These are phyloP conservation scores for Thunnus maccoyii DNA, from an alignment of 2,113 vertebrate genomes.

Conservation along the genomic window DNA sequence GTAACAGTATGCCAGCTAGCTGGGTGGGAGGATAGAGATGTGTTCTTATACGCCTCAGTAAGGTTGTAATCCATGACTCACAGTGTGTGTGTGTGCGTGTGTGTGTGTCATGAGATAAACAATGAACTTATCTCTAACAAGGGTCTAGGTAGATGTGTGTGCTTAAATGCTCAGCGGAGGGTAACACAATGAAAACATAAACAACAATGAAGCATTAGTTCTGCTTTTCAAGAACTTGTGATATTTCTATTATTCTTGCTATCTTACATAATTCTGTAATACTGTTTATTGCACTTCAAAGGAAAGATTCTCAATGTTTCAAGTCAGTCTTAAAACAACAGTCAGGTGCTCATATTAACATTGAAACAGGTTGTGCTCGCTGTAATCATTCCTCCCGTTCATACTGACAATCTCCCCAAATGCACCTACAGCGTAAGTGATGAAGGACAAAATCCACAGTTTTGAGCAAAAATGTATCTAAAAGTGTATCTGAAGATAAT, in stretches of 20 bases:
- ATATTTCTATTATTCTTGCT: too few relatives aligned
- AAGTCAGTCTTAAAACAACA: too few relatives aligned
- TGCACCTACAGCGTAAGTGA: too few relatives aligned
- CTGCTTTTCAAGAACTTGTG: neutral
- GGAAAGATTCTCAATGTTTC: too few relatives aligned
- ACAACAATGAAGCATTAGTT: neutral
- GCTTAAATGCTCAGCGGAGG: conserved; percentile 10
- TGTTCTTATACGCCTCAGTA: conserved; percentile 54
- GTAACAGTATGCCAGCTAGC: conserved; percentile 59
- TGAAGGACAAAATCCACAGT: too few relatives aligned
- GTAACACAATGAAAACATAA: neutral
- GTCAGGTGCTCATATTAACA: too few relatives aligned
- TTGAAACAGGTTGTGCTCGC: too few relatives aligned
- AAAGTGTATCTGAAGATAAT: too few relatives aligned
- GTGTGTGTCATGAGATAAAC: conserved; percentile 46
- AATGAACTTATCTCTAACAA: conserved; percentile 28
- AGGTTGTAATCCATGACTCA: conserved; percentile 68
- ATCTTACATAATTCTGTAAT: neutral
- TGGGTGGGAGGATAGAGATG: conserved; percentile 65
- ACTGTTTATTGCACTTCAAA: neutral
- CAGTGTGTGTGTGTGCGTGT: conserved; percentile 6
- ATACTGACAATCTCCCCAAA: too few relatives aligned
- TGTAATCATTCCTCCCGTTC: too few relatives aligned
- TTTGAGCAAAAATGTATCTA: too few relatives aligned
- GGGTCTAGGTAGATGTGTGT: neutral